These are phyloP conservation scores for Thalassoma bifasciatum DNA, from an alignment of 2,113 vertebrate genomes.

Conservation along the genomic window DNA sequence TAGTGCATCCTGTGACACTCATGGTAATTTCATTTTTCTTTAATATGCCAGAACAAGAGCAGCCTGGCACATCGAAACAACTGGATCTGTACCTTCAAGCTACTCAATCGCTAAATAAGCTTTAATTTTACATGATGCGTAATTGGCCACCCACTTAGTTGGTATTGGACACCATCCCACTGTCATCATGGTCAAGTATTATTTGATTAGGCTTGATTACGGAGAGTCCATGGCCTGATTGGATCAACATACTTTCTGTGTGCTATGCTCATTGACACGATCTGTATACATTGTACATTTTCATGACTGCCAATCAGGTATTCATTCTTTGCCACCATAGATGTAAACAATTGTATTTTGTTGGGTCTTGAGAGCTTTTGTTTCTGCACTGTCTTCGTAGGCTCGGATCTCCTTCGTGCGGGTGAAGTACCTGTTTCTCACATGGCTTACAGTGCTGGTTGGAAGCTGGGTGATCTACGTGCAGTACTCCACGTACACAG, in stretches of 20 bases:
- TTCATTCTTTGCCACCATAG: background rate
- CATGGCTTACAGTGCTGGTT: constrained; percentile 95
- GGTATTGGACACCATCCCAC: constrained; percentile 25
- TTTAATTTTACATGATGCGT: constrained; percentile 11
- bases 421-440: constrained; percentile 97
- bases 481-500: constrained; percentile 95
- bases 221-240: background rate
- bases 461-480: constrained; percentile 98
- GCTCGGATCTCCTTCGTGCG: constrained; percentile 94
- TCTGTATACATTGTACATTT: background rate
- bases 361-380: background rate
- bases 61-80: background rate
- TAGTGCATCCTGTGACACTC: constrained; percentile 46
- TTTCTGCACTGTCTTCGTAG: constrained; percentile 68
- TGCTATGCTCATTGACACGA: background rate
- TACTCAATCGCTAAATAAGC: background rate
- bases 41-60: background rate
- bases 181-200: constrained; percentile 44
- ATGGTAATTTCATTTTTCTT: constrained; percentile 9
- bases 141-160: constrained; percentile 4
- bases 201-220: constrained; percentile 37
- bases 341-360: background rate
- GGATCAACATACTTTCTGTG: background rate
- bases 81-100: background rate
- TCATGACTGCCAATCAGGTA: too few species aligned